phyloP scores from a whole-genome alignment of 2,113 vertebrate species.

The Beaufortia kweichowensis region DNA sequence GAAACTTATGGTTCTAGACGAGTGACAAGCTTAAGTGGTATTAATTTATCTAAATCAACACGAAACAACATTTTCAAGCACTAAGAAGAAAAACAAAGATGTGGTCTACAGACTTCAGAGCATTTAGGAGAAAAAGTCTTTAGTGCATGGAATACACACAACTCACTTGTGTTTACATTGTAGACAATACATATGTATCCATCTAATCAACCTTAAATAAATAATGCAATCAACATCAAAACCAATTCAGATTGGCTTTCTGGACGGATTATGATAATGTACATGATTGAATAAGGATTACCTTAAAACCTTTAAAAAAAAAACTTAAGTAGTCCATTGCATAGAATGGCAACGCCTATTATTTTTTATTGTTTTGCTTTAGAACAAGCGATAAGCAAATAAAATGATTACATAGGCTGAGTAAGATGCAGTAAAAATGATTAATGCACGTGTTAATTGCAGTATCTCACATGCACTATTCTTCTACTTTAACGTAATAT shows the following conservation, averaged over 20 bases:
- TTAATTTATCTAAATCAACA: neutral
- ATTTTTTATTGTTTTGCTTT: neutral
- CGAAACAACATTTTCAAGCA: neutral
- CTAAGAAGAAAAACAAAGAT: neutral
- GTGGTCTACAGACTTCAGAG: no score
- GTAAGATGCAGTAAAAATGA: no score
- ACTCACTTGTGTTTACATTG: neutral
- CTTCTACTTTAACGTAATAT: no score
- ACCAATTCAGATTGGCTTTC: neutral
- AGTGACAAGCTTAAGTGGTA: no score
- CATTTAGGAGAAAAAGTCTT: neutral
- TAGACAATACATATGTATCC: neutral
- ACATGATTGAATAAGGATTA: neutral
- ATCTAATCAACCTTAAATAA: neutral
- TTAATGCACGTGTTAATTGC: no score
- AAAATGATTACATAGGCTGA: neutral
- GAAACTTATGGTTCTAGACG: neutral
- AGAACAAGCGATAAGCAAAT: neutral
- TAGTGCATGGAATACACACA: neutral
- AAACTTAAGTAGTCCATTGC: no score
- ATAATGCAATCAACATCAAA: neutral
- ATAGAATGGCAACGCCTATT: neutral
- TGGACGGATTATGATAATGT: neutral
- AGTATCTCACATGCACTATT: no score
- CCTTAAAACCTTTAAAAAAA: no score